Base-by-base conservation (phyloP, 1,140 invertebrate genomes). In the Drosophila pseudoobscura region DNA sequence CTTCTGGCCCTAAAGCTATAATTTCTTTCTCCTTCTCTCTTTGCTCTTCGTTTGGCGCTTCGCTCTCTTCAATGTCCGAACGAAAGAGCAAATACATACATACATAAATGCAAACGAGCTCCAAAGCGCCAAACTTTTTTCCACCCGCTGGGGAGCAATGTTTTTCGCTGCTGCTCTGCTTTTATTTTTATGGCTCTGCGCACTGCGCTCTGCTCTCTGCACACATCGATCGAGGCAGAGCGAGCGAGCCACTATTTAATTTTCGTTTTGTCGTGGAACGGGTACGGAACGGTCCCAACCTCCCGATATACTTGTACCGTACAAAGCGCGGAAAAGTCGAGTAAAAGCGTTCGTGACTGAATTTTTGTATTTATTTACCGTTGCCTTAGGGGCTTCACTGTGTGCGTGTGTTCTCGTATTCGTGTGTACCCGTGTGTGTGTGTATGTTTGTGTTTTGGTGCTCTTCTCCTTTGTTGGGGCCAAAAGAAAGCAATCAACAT, bases 171-270 rank as follows among this genome's bases (percentile, higher is more conserved):
- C 54, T 89, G 83, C 83, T 87, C 83, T 89, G 83, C 85, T 87
- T 89, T 87, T 89, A 84, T 89, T 87, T 87, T 69, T 89, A 79
- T 89, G 84, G 53, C 75, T 82, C 60, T 80, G 77, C 22, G 35
- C 66, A 66, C 49, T 59, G 63, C 22, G 35, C 66, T 72, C 49
- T 59, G 63, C 59, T 78, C 59, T 62, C 39, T 66, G 58, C 53
- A 52, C 74, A 62, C 70, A 55, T 11, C 43, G 68, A 69, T 68
- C 66, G 47, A 39, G 41, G 69, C 71, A 49, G 58, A 62, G 39
- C 83, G 45, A 78, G 57, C 70, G 59, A 73, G 29, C 70, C 35
- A 54, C 79, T 84, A 79, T 73, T 89, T 84, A 79, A 89, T 90
- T 90, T 90, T 88, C 63, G 88, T 88, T 83, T 82, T 69, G 78